Base-by-base conservation (phyloP, 2,113 vertebrate genomes). In the Rhadina sibilatrix region DNA sequence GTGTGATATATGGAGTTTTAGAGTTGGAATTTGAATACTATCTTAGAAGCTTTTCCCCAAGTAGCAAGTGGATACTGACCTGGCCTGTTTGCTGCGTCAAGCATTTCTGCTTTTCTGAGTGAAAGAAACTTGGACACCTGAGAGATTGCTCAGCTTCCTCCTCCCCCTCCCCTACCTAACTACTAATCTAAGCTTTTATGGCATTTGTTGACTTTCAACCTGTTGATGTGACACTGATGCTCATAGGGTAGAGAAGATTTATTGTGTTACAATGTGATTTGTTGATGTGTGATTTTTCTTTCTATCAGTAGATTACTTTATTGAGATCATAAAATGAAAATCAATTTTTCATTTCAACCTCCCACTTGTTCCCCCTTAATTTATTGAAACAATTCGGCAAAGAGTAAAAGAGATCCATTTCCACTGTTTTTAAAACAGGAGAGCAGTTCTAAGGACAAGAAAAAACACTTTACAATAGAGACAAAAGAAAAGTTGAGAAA, bases 321-420 rank as follows among this genome's bases (percentile, higher is more conserved):
- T 78, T 93, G 81, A 94, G 87, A 92, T 65, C 66, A 92, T 85
- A 92, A 96, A 93, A 80, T 35, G 54, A 94, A 95, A 93, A 93
- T 63, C 59, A 83, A 59, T 63, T 95, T 94, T 87, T 94, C 70
- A 84, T 89, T 81, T 94, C 89, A 83, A 37, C 81, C 70, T 92
- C 80, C 65, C 61, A 72, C 61, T 85, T 70, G 30, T 44, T 83
- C 9, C 19, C 11, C 31, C 5, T 93, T 84, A 95, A 87, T 89
- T 84, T 95, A 94, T 79, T 72, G 83, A 93, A 95, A 95, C 75
- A 91, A 87, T 91, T 61, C 63, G 33, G 10, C 11, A 82, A 87
- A 76, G 76, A 84, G 53, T 79, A 87, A 93, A 91, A 92, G 42
- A 95, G 74, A 95, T 94, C 87, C 1, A 91, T 95, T 92, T 87